These are phyloP conservation scores for Tiaroga cobitis DNA, from an alignment of 2,797 vertebrate genomes.

Conservation along the genomic window DNA sequence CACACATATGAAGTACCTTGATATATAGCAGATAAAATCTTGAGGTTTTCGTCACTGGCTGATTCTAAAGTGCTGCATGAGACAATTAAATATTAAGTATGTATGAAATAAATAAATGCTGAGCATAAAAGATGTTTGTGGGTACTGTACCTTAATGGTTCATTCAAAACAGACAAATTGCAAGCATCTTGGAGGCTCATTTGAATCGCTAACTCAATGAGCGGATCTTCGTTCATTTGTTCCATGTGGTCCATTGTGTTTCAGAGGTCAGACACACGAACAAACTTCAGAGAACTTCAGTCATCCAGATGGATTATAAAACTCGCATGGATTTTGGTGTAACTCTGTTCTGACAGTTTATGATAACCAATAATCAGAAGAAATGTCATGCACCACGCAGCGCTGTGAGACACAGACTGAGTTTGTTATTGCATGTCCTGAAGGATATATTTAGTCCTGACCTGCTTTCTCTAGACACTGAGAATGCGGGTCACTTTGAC, in stretches of 20 bases:
- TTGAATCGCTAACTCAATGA: constrained; percentile 80
- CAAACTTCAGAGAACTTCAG: background rate
- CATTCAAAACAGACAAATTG: constrained; percentile 62
- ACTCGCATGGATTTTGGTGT: background rate
- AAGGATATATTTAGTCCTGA: constrained; percentile 88
- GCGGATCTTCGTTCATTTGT: constrained; percentile 77
- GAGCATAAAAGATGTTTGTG: background rate
- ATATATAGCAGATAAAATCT: constrained; percentile 81
- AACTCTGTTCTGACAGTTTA: background rate
- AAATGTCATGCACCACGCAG: background rate
- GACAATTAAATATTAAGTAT: constrained; percentile 4
- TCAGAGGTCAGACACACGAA: background rate
- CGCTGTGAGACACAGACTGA: constrained; percentile 53
- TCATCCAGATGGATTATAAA: background rate
- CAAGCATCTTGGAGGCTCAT: constrained; percentile 83
- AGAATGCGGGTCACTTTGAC: constrained; percentile 31
- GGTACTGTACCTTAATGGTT: constrained; percentile 74
- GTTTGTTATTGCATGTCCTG: constrained; percentile 70
- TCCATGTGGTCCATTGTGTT: constrained; percentile 76
- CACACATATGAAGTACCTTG: constrained; percentile 71
- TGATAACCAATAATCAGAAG: background rate
- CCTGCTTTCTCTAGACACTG: constrained; percentile 72
- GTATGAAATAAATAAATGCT: background rate
- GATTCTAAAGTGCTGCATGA: constrained; percentile 71
- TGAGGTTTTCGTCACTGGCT: constrained; percentile 77